Evolutionary conservation across 1,140 invertebrate genomes (phyloP), one percentile per base, ranked within the genome.

Genomic region (Euschistus heros): DNA sequence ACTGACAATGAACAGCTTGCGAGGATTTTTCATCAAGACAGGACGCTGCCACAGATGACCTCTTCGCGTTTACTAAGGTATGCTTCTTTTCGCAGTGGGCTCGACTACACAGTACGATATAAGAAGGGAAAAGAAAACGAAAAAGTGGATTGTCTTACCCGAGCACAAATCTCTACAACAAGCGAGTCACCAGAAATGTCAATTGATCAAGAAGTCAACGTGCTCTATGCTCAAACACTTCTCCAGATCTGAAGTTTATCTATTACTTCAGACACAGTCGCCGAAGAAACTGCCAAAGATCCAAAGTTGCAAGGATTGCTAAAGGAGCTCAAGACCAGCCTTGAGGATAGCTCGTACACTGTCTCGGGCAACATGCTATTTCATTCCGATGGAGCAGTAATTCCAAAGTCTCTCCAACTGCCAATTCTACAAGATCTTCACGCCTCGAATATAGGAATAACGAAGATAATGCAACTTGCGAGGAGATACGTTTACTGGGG

Each of bases 21-120:
- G 10, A 60, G 67, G 60, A 74, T 75, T 69, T 74, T 75, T 59
- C 67, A 70, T 37, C 64, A 66, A 65, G 52, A 73, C 27, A 62
- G 68, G 57, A 69, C 69, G 55, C n/a, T 74, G 20, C 72, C 72
- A 26, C 18, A n/a, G 24, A 69, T 70, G 66, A 72, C 70, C 20
- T 65, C 71, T 18, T 72, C 57, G 71, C 72, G n/a, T n/a, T n/a
- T n/a, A n/a, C n/a, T n/a, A n/a, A n/a, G n/a, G n/a, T n/a, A n/a
- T n/a, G n/a, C n/a, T 18, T 64, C 62, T 6, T 73, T 71, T 64
- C 47, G 70, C 57, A 63, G 66, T 46, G 69, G 65, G 33, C 72
- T 71, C 59, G 57, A 72, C 46, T 72, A 72, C 47, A 20, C 70
- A 46, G 67, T 74, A 2, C 22, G 24, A 24, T 70, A 54, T 44